Evolutionary conservation across 2,888 invertebrate genomes (phyloP).

Genomic region (Melolontha melolontha): DNA sequence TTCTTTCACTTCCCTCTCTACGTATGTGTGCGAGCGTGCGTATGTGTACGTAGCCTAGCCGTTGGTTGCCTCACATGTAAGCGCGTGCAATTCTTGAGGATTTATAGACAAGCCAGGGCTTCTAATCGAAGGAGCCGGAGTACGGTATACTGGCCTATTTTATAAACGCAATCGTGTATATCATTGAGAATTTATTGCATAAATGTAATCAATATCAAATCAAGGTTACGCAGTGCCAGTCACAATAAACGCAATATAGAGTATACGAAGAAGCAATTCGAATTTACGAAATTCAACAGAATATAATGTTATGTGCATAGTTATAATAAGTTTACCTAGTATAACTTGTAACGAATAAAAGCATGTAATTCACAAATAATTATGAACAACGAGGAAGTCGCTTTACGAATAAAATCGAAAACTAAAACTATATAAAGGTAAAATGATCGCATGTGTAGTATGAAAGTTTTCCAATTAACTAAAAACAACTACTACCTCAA

Average conservation of each 20-base stretch:
- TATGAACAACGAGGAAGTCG: no score
- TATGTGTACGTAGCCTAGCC: background rate
- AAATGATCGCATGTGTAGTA: no score
- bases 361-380: no score
- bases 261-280: slow-evolving; percentile 20
- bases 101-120: slow-evolving; percentile 39
- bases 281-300: background rate
- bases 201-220: slow-evolving; percentile 43
- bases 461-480: no score
- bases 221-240: slow-evolving; percentile 31
- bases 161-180: slow-evolving; percentile 41
- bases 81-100: slow-evolving; percentile 41
- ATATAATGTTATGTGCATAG: no score
- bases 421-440: no score
- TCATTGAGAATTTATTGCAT: slow-evolving; percentile 43
- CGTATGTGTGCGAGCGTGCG: background rate
- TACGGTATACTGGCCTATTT: slow-evolving; percentile 45
- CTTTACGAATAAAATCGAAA: no score
- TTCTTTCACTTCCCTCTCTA: slow-evolving; percentile 16
- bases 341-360: no score
- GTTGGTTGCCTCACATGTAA: background rate
- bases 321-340: no score
- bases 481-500: no score
- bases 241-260: slow-evolving; percentile 6
- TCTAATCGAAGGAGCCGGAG: slow-evolving; percentile 41